These are phyloP conservation scores for Panulirus ornatus DNA, from an alignment of 1,140 invertebrate genomes.

Conservation along the genomic window DNA sequence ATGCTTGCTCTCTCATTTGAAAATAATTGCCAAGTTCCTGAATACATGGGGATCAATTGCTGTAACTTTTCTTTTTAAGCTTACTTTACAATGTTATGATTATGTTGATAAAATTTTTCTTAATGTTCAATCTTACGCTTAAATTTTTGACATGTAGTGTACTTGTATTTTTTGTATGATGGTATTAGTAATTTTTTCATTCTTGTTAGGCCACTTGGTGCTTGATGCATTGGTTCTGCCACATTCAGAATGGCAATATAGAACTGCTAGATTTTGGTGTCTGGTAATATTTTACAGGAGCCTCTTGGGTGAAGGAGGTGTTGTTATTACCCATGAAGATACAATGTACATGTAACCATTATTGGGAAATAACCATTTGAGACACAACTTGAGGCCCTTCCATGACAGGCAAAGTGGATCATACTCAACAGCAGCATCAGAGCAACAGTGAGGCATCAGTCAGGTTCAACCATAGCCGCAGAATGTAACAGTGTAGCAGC, in stretches of 20 bases:
- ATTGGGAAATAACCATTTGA: background rate
- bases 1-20: constrained; percentile 64
- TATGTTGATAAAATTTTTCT: constrained; percentile 11
- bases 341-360: constrained; percentile 39
- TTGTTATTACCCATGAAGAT: constrained; percentile 46
- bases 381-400: constrained; percentile 28
- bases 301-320: constrained; percentile 28
- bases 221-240: constrained; percentile 65
- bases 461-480: constrained; percentile 40
- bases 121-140: constrained; percentile 35
- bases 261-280: constrained; percentile 44
- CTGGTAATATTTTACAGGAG: constrained; percentile 21
- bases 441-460: constrained; percentile 33
- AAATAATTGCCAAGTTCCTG: constrained; percentile 72
- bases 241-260: constrained; percentile 69
- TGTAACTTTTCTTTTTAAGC: constrained; percentile 47
- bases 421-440: constrained; percentile 5
- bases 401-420: constrained; percentile 49
- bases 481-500: constrained; percentile 53
- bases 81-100: constrained; percentile 38
- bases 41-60: constrained; percentile 71
- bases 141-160: constrained; percentile 17
- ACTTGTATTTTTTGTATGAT: background rate
- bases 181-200: constrained; percentile 1
- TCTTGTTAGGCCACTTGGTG: constrained; percentile 49